Conservation (phyloP, 2,888 invertebrate species). For the Heliconius sara region DNA sequence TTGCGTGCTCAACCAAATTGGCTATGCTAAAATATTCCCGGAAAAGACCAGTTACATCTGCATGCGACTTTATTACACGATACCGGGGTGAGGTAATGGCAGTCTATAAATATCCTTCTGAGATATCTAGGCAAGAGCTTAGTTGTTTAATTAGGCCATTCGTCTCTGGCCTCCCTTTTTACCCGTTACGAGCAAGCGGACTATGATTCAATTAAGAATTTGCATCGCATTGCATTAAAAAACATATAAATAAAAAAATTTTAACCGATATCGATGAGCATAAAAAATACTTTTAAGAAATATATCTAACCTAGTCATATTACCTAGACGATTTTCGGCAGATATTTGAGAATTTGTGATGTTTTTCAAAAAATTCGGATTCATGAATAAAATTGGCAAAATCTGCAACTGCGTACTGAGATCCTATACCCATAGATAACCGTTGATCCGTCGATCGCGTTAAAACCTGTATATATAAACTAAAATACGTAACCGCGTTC, state of each 20-base stretch:
- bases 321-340: too few species aligned
- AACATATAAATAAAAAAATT: not conserved
- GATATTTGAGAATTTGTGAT: too few species aligned
- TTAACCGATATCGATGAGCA: not conserved
- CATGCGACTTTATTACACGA: not conserved
- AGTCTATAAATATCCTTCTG: slow-evolving; percentile 9
- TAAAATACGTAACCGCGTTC: too few species aligned
- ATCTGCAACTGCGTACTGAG: too few species aligned
- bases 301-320: not conserved
- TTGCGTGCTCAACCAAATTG: not conserved
- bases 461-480: too few species aligned
- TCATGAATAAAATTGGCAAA: too few species aligned
- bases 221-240: not conserved
- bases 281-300: not conserved
- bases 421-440: too few species aligned
- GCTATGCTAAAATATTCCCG: not conserved
- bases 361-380: too few species aligned
- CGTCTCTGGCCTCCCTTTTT: not conserved
- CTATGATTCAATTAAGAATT: not conserved
- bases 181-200: not conserved
- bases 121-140: slow-evolving; percentile 6
- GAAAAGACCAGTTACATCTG: not conserved
- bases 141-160: slow-evolving; percentile 16
- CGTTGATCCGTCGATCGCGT: too few species aligned
- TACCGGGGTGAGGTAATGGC: not conserved